Evolutionary conservation across 1,140 invertebrate species (phyloP), one percentile per base, ranked within the genome.

Genomic region (Carcinoscorpius rotundicauda): DNA sequence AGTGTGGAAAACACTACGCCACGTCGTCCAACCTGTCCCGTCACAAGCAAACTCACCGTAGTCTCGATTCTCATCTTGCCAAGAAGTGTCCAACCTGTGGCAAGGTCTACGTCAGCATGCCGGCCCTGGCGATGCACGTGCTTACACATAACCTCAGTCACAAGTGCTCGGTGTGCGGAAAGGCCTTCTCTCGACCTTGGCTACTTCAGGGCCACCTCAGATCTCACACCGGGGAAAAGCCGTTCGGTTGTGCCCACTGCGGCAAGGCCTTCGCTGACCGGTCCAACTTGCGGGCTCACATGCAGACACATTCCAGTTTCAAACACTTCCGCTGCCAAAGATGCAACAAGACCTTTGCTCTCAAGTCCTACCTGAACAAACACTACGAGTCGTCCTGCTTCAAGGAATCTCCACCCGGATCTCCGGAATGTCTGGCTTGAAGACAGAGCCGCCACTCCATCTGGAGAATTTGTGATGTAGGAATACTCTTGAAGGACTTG

Each of bases 281-380:
- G 52, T 97, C 93, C 63, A 99, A 99, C 77, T 81, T 99, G 9
- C 81, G 10, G 51, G 97, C 97, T 1, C 97, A 99, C 82, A 98
- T 99, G 94, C 95, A 99, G 77, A 98, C 96, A 0, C 96, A 99
- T 77, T 96, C 93, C 8, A 82, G 88, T 4, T 91, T 93, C 73
- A 98, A 98, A 79, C 93, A 96, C 76, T 97, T 92, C 79, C 87
- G 88, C 74, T 99, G 97, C 76, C 82, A 86, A 68, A 82, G 90
- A 60, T 99, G 97, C 79, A 88, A 93, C 78, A 98, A 98, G 79
- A 88, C 91, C 9, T 99, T 99, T 78, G 95, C 95, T 2, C 84
- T 99, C 66, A 98, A 98, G 79, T 97, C 93, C 68, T 99, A 99
- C 80, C 84, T 99, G 60, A 98, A 98, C 81, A 98, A 99, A 77